phyloP scores from a whole-genome alignment of 2,113 vertebrate species.

The Heterotis niloticus region DNA sequence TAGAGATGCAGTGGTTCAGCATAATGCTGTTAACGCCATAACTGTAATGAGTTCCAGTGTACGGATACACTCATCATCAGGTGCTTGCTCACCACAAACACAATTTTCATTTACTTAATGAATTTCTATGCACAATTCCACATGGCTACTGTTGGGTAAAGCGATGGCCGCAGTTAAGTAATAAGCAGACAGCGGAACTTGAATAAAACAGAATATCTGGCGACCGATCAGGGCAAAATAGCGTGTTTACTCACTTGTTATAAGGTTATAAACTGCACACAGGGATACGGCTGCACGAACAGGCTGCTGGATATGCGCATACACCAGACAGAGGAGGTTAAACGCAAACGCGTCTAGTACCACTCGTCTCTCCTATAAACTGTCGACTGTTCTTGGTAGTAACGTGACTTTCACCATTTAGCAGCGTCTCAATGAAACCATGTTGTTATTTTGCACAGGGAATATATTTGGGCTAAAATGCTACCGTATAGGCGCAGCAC shows the following conservation, averaged over 20 bases:
- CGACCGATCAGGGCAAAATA: no score
- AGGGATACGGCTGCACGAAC: no score
- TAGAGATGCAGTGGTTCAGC: neutral
- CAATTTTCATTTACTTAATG: neutral
- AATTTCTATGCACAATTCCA: neutral
- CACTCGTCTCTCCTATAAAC: neutral
- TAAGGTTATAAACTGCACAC: no score
- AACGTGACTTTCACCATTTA: constrained; percentile 34
- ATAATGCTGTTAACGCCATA: neutral
- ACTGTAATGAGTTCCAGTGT: neutral
- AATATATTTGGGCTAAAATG: neutral
- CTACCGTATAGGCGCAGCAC: neutral
- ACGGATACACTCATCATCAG: constrained; percentile 3
- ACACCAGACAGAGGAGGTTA: no score
- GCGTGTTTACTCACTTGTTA: no score
- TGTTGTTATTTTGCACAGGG: constrained; percentile 40
- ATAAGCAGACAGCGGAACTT: no score
- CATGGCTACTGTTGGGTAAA: neutral
- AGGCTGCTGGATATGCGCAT: no score
- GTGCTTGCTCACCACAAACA: neutral
- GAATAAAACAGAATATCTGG: no score
- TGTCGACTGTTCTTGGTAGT: constrained; percentile 55
- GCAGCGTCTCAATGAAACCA: neutral
- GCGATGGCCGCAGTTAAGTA: no score
- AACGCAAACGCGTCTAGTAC: no score